Evolutionary conservation across 1,140 invertebrate genomes (phyloP).

Genomic region (Drosophila malerkotliana): DNA sequence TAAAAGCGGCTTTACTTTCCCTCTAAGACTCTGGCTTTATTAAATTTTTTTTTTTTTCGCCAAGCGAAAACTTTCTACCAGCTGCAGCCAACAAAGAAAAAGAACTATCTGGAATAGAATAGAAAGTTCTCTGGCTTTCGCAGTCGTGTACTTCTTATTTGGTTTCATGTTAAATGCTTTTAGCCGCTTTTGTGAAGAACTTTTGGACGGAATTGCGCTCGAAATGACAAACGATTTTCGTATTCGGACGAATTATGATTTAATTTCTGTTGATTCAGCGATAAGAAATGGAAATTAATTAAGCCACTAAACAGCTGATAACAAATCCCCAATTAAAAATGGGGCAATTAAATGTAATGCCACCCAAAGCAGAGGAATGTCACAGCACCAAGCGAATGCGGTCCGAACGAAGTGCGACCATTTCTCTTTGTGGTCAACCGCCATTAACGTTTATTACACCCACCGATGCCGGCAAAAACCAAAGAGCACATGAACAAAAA

Average conservation of each 20-base stretch:
- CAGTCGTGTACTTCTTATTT: constrained; percentile 20
- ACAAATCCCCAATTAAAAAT: constrained; percentile 75
- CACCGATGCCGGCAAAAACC: constrained; percentile 66
- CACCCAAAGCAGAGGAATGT: constrained; percentile 25
- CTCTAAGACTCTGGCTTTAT: constrained; percentile 66
- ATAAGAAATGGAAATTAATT: constrained; percentile 64
- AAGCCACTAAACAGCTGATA: constrained; percentile 76
- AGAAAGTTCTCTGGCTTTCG: constrained; percentile 46
- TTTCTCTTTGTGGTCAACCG: constrained; percentile 80
- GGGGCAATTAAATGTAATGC: constrained; percentile 70
- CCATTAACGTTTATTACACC: constrained; percentile 81
- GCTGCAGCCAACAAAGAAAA: constrained; percentile 32
- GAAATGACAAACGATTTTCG: constrained; percentile 27
- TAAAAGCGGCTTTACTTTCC: constrained; percentile 75
- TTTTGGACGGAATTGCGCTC: constrained; percentile 44
- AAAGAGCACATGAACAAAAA: constrained; percentile 63
- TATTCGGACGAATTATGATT: constrained; percentile 27
- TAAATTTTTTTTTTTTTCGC: constrained; percentile 13
- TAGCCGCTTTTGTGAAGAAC: constrained; percentile 61
- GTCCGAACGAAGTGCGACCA: constrained; percentile 64
- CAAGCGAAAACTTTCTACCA: constrained; percentile 55
- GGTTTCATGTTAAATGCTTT: constrained; percentile 65
- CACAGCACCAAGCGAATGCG: constrained; percentile 45
- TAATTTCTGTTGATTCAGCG: constrained; percentile 20
- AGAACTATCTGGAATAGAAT: constrained; percentile 30